Evolutionary conservation across 2,888 invertebrate species (phyloP).

Genomic region (Rugalucina vietnamica): DNA sequence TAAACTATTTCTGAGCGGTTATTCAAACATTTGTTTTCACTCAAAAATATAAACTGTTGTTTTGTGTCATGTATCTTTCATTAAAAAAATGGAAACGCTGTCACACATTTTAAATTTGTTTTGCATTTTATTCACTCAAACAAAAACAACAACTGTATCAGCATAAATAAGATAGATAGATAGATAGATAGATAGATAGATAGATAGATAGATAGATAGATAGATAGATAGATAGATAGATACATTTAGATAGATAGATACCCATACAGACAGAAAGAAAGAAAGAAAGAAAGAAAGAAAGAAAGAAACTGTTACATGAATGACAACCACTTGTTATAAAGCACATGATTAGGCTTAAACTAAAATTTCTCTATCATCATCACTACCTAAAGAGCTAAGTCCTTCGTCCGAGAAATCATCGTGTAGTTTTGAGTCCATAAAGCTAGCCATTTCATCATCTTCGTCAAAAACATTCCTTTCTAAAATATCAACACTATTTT

Average conservation of each 20-base stretch:
- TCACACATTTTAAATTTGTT: too few relatives aligned
- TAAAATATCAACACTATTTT: neutral
- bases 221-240: neutral
- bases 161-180: neutral
- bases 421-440: constrained; percentile 53
- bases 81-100: too few relatives aligned
- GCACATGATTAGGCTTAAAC: too few relatives aligned
- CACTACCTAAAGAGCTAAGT: constrained; percentile 58
- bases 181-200: neutral
- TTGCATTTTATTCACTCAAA: too few relatives aligned
- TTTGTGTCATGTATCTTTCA: too few relatives aligned
- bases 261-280: neutral
- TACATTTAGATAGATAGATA: neutral
- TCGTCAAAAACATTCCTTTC: constrained; percentile 40
- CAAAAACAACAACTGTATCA: too few relatives aligned
- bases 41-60: too few relatives aligned
- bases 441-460: constrained; percentile 60
- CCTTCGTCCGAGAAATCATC: constrained; percentile 60
- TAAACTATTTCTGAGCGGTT: too few relatives aligned
- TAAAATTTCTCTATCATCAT: constrained; percentile 42
- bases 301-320: neutral
- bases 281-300: neutral
- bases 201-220: neutral
- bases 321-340: too few relatives aligned
- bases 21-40: too few relatives aligned